Conservation (phyloP, 2,113 vertebrate species). For the Cacatua alba region DNA sequence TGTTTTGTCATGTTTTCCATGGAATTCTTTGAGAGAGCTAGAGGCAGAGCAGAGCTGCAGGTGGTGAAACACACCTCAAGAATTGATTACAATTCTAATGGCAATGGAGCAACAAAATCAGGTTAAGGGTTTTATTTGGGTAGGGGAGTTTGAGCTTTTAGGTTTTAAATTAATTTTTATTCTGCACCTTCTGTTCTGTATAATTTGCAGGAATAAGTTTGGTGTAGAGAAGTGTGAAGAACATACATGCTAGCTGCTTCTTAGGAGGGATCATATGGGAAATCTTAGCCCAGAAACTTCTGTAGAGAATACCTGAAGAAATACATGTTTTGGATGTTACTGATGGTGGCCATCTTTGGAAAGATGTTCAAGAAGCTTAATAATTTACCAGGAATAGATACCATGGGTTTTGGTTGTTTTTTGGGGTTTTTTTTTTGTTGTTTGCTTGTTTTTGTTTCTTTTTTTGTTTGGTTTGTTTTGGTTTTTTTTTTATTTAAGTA, state of each 20-base stretch:
- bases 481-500: background rate
- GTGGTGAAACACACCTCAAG: background rate
- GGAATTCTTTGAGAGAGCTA: background rate
- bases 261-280: background rate
- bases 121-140: background rate
- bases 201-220: background rate
- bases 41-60: background rate
- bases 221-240: background rate
- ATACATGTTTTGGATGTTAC: background rate
- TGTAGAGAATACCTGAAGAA: background rate
- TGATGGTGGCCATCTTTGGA: background rate
- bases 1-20: background rate
- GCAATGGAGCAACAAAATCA: background rate
- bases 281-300: background rate
- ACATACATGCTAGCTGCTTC: background rate
- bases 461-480: background rate
- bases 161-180: background rate
- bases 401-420: background rate
- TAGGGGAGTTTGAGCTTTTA: background rate
- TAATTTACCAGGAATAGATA: background rate
- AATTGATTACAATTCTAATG: background rate
- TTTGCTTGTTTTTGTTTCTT: background rate
- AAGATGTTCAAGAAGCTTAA: background rate
- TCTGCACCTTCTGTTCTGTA: background rate
- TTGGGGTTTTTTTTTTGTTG: background rate